Conservation (phyloP, 2,797 vertebrate species). For the Phrynocephalus guinanensis region DNA sequence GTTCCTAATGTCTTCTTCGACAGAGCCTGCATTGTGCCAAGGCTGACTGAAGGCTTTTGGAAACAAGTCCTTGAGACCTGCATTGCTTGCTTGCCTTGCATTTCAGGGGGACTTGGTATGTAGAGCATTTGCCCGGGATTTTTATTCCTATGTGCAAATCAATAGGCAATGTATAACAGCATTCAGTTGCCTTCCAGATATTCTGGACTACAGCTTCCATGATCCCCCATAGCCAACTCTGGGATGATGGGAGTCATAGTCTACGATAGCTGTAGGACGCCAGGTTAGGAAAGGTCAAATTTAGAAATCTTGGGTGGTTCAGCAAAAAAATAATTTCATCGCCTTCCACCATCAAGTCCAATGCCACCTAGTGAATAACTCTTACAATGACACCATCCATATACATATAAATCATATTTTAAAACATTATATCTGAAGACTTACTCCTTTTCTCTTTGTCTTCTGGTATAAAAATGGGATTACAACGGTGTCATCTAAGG, state of each 20-base stretch:
- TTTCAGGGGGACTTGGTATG: conserved; percentile 45
- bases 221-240: neutral
- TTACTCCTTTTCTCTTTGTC: neutral
- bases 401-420: neutral
- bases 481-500: neutral
- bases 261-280: neutral
- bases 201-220: neutral
- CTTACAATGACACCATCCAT: neutral
- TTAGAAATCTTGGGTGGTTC: neutral
- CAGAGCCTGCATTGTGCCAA: conserved; percentile 79
- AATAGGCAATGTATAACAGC: neutral
- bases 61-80: conserved; percentile 5
- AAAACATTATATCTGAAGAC: neutral
- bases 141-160: neutral
- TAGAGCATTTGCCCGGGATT: conserved; percentile 49
- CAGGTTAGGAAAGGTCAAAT: neutral
- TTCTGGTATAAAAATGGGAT: neutral
- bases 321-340: neutral
- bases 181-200: neutral
- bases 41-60: conserved; percentile 65
- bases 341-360: neutral
- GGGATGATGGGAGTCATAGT: neutral
- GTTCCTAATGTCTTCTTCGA: conserved; percentile 81
- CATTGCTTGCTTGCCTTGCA: conserved; percentile 9
- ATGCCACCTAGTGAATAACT: neutral